These are phyloP conservation scores for Mionectes macconnelli DNA, from an alignment of 2,113 vertebrate species.

Conservation along the genomic window DNA sequence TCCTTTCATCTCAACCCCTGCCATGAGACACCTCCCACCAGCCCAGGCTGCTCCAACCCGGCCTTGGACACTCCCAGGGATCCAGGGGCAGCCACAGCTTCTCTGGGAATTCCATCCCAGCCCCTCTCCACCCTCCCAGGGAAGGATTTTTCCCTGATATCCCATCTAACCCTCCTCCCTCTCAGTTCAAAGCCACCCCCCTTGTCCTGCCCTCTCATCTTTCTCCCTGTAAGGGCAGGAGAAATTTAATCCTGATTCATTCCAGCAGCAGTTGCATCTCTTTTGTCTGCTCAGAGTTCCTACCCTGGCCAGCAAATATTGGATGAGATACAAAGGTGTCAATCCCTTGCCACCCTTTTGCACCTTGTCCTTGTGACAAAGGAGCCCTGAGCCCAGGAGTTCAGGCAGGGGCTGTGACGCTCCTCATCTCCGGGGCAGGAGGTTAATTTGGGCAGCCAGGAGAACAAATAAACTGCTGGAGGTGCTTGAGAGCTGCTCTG, in stretches of 20 bases:
- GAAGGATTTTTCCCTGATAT: neutral
- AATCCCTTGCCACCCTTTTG: neutral
- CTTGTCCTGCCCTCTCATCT: neutral
- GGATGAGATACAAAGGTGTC: neutral
- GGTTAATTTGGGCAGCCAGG: neutral
- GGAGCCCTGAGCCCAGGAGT: neutral
- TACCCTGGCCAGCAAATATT: neutral
- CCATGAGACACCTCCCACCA: neutral
- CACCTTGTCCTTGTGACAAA: neutral
- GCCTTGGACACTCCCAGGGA: neutral
- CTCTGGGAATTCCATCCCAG: neutral
- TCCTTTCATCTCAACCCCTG: neutral
- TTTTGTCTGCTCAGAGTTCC: neutral
- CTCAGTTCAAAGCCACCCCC: neutral
- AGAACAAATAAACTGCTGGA: neutral
- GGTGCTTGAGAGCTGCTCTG: neutral
- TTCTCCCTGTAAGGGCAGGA: neutral
- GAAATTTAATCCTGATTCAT: neutral
- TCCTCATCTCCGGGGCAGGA: neutral
- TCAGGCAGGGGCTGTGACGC: rapidly evolving
- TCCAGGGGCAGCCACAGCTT: neutral
- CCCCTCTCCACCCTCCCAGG: neutral
- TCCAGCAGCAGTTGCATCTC: neutral
- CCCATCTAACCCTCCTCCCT: neutral
- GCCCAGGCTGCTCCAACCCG: rapidly evolving